phyloP scores from a whole-genome alignment of 2,797 vertebrate genomes.

The Thripadectes ignobilis region DNA sequence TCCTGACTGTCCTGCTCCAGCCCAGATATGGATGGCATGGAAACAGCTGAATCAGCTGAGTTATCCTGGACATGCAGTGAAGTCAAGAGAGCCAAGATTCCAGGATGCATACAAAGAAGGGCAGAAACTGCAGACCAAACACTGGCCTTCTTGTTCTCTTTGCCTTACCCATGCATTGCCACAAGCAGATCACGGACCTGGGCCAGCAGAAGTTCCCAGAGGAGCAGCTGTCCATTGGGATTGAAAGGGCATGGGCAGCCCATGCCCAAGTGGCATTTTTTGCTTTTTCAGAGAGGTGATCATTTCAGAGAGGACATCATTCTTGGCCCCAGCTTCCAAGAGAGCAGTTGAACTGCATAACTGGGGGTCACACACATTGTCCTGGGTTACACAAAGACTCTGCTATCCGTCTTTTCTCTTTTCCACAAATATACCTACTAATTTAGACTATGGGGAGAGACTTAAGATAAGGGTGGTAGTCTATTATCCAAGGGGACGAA shows the following conservation, averaged over 20 bases:
- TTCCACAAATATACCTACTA: too few relatives aligned
- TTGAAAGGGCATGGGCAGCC: neutral
- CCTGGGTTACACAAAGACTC: too few relatives aligned
- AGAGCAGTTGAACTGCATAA: neutral
- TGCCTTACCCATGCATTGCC: neutral
- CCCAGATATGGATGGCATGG: rapidly evolving
- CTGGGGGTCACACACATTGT: neutral
- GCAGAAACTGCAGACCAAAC: neutral
- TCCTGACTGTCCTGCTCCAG: neutral
- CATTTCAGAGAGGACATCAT: rapidly evolving
- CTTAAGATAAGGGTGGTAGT: too few relatives aligned
- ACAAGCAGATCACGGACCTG: rapidly evolving
- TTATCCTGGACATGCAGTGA: neutral
- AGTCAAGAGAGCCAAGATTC: neutral
- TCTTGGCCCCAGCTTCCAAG: neutral
- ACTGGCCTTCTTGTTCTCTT: neutral
- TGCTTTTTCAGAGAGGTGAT: neutral
- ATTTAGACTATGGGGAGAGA: too few relatives aligned
- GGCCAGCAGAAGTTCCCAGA: neutral
- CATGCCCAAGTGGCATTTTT: neutral
- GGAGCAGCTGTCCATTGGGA: rapidly evolving
- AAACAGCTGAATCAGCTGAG: neutral
- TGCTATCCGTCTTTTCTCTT: too few relatives aligned
- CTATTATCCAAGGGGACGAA: too few relatives aligned
- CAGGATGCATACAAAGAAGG: neutral